Evolutionary conservation across 2,797 vertebrate species (phyloP).

Genomic region (Euthynnus affinis): DNA sequence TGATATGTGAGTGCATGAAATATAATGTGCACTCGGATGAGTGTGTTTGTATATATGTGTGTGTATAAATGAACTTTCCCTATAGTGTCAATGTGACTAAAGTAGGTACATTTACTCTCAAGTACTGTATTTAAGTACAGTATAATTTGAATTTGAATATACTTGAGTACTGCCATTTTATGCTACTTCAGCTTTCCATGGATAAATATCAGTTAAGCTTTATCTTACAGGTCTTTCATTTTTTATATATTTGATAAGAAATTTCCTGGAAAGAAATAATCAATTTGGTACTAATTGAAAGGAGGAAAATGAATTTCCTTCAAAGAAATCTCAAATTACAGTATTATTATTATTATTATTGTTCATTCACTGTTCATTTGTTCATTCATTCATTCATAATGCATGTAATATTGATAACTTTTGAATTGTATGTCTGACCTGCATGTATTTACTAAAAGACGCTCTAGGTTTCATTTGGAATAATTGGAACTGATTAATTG

Average conservation of each 20-base stretch:
- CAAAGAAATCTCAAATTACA: neutral
- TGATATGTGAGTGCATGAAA: neutral
- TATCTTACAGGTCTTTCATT: neutral
- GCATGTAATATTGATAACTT: too few relatives aligned
- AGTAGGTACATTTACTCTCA: neutral
- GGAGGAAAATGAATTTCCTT: neutral
- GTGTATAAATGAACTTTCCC: neutral
- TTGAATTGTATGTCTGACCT: neutral
- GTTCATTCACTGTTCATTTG: too few relatives aligned
- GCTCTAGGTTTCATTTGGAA: neutral
- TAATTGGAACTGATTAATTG: neutral
- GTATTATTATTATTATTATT: too few relatives aligned
- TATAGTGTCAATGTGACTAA: too few relatives aligned
- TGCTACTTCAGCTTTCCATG: neutral
- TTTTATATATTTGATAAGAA: neutral
- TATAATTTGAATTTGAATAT: slow-evolving; percentile 3
- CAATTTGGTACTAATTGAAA: neutral
- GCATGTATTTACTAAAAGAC: neutral
- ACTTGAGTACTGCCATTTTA: neutral
- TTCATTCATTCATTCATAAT: too few relatives aligned
- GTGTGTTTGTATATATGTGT: neutral
- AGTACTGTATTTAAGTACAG: neutral
- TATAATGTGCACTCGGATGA: neutral
- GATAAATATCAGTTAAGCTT: neutral
- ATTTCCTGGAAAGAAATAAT: neutral